These are phyloP conservation scores for Callipepla californica DNA, from an alignment of 2,113 vertebrate genomes.

Conservation along the genomic window DNA sequence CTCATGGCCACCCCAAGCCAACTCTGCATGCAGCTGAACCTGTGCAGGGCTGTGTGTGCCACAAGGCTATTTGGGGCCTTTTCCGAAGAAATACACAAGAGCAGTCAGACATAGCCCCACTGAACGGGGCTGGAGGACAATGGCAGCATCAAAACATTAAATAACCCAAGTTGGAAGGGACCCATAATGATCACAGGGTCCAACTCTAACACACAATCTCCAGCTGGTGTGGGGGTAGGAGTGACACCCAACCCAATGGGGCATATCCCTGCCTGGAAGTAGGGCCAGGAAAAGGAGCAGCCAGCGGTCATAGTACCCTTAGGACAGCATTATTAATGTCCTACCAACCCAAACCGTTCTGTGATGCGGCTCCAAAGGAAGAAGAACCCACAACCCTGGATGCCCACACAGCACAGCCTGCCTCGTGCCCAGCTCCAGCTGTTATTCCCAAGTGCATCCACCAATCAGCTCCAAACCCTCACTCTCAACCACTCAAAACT, in stretches of 20 bases:
- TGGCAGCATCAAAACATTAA: neutral
- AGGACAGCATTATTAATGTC: neutral
- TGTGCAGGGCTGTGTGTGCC: neutral
- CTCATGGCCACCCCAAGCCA: neutral
- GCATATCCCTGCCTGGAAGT: neutral
- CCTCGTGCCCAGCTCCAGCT: neutral
- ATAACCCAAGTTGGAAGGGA: no score
- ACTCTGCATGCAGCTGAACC: neutral
- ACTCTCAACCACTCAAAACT: neutral
- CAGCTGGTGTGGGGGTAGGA: neutral
- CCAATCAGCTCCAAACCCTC: neutral
- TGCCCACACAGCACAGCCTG: neutral
- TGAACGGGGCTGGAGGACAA: neutral
- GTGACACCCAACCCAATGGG: neutral
- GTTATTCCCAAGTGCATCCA: neutral
- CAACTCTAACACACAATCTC: fast-evolving
- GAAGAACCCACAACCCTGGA: no score
- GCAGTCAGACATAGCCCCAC: fast-evolving
- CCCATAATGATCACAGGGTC: no score
- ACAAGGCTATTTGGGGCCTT: neutral
- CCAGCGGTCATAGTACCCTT: no score
- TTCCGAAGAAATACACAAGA: neutral
- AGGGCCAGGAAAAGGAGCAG: neutral
- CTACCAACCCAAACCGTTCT: neutral
- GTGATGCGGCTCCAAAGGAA: neutral